Evolutionary conservation across 2,113 vertebrate species (phyloP).

Genomic region (Myrmecophaga tridactyla): DNA sequence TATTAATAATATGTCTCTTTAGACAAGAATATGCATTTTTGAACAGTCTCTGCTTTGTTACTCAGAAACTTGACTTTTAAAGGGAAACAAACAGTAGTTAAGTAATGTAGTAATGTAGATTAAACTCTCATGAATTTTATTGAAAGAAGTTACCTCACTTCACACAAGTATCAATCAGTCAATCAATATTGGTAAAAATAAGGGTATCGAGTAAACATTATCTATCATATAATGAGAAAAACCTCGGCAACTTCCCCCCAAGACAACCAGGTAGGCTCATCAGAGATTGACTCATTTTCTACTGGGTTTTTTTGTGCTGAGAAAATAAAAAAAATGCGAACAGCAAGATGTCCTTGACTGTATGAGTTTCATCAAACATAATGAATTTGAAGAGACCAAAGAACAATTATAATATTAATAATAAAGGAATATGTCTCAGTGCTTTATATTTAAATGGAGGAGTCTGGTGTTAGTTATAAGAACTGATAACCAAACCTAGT

Average conservation of each 20-base stretch:
- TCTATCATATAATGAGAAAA: conserved; percentile 18
- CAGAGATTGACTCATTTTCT: conserved; percentile 12
- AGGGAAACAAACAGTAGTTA: no score
- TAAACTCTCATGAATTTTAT: conserved; percentile 40
- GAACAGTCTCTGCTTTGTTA: conserved; percentile 46
- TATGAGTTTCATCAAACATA: conserved; percentile 26
- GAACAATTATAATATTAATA: conserved; percentile 34
- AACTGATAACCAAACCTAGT: conserved; percentile 31
- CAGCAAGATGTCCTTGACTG: conserved; percentile 21
- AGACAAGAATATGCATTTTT: conserved; percentile 49
- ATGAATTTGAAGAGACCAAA: conserved; percentile 56
- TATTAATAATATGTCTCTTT: conserved; percentile 57
- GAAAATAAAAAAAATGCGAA: conserved; percentile 57
- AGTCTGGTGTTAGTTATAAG: conserved; percentile 19
- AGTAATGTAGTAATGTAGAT: no score
- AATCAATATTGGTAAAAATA: conserved; percentile 53
- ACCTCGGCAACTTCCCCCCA: background rate
- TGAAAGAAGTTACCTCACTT: conserved; percentile 31
- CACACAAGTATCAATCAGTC: conserved; percentile 49
- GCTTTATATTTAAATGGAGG: conserved; percentile 40
- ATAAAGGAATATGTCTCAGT: conserved; percentile 35
- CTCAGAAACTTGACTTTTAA: conserved; percentile 56
- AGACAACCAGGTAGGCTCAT: background rate
- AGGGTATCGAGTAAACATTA: conserved; percentile 35
- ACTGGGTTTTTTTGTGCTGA: conserved; percentile 21